These are phyloP conservation scores for Netelia virgata DNA, from an alignment of 2,888 invertebrate species.

Conservation along the genomic window DNA sequence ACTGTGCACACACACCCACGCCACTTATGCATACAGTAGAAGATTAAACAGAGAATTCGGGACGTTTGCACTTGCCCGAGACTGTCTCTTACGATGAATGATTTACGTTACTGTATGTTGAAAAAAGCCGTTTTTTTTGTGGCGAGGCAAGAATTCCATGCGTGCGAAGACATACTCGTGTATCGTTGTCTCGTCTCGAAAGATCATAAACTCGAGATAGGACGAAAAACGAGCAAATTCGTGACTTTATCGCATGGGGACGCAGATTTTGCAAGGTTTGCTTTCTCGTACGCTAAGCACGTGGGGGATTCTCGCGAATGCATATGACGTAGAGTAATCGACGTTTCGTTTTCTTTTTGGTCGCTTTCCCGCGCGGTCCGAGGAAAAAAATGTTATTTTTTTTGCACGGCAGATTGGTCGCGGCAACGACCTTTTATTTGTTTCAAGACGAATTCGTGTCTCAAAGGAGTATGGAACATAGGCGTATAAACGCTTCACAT, in stretches of 20 bases:
- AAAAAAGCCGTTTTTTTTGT: conserved; percentile 25
- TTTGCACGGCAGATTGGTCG: neutral
- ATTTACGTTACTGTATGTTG: conserved; percentile 54
- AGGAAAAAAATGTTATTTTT: neutral
- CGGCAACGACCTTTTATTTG: neutral
- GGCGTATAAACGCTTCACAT: conserved; percentile 18
- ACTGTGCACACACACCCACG: conserved; percentile 5
- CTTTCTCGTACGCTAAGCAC: neutral
- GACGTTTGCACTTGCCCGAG: conserved; percentile 52
- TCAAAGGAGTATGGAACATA: neutral
- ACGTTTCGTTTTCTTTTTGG: neutral
- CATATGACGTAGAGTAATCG: neutral
- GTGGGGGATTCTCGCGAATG: neutral
- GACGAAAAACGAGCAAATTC: neutral
- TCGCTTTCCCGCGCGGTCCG: neutral
- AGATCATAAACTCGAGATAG: neutral
- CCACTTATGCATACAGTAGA: conserved; percentile 51
- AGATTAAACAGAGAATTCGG: conserved; percentile 38
- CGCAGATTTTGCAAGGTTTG: neutral
- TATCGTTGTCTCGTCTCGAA: neutral
- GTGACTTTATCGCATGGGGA: neutral
- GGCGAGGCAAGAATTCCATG: neutral
- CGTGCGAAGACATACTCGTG: neutral
- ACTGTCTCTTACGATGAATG: conserved; percentile 31
- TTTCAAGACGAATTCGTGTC: neutral